A percentile compares a stretch with the other conserved stretches of the same genome.
Conservation (phyloP, 2,888 invertebrate species). For the Lepidocyrtinus sp. region DNA sequence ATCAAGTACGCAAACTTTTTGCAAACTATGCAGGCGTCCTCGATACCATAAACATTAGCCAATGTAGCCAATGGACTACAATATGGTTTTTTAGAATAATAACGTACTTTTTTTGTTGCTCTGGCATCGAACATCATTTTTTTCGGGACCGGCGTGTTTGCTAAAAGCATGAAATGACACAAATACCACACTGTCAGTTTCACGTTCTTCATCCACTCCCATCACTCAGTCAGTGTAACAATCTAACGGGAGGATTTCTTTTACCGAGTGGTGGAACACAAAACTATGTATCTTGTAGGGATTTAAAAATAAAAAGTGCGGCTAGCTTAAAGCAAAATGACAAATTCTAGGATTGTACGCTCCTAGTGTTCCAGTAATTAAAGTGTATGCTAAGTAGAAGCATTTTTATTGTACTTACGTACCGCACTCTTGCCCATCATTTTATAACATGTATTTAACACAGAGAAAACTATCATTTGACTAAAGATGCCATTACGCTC, state of each 20-base stretch:
- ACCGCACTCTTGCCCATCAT: neutral
- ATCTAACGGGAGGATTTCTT: constrained; percentile 3
- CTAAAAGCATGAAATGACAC: constrained; percentile 56
- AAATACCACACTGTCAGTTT: constrained; percentile 53
- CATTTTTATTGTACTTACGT: neutral
- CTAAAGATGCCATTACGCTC: neutral
- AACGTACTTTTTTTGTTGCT: neutral
- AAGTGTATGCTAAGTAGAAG: constrained; percentile 17
- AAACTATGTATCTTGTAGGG: too few relatives aligned
- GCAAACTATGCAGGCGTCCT: neutral
- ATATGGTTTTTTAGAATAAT: neutral
- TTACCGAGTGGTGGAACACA: neutral
- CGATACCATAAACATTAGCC: neutral
- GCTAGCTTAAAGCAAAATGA: too few relatives aligned
- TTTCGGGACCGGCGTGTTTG: neutral
- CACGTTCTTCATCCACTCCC: constrained; percentile 28
- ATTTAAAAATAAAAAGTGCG: too few relatives aligned
- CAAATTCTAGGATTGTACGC: too few relatives aligned
- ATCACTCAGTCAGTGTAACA: constrained; percentile 17
- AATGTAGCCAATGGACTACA: neutral
- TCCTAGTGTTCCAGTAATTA: constrained; percentile 5
- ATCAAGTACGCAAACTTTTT: constrained; percentile 4
- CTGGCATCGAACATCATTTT: constrained; percentile 15
- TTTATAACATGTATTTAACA: too few relatives aligned
- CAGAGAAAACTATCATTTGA: neutral